Evolutionary conservation across 2,113 vertebrate species (phyloP), one percentile per base, ranked within the genome.

Genomic region (Onychostruthus taczanowskii): DNA sequence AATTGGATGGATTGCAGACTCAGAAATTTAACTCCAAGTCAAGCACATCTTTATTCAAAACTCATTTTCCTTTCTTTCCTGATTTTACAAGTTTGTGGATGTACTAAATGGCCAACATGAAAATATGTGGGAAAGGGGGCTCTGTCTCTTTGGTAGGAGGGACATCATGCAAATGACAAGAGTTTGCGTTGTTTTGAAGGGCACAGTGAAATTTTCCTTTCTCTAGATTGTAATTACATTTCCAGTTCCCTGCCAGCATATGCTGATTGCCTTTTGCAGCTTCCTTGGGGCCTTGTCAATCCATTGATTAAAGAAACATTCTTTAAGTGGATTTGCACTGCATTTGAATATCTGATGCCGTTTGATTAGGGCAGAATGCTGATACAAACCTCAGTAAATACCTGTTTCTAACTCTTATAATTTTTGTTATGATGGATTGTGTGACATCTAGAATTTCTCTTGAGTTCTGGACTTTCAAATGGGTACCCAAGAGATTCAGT

Each of bases 231-330:
- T 88, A 95, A 95, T 97, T 95, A 93, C 67, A 47, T 74, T 77
- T 89, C 79, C 67, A 90, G 52, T 88, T 91, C 55, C 91, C 90
- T 87, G 78, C 82, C 43, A 93, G 91, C 91, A n/a, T 39, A 35
- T 76, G 46, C 94, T 94, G 94, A 96, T 97, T 96, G 90, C 82
- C 85, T 96, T 93, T 41, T 84, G 70, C 74, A 79, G 84, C 70
- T 91, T 95, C 85, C 85, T 93, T 77, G 56, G 77, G 91, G 82
- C 87, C 79, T 88, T 93, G 85, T 90, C 94, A 94, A 88, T 88
- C 79, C 50, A 95, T 91, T 95, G 94, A 95, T 96, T 96, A 91
- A 80, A 86, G 67, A 90, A 91, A 94, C 64, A 83, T 89, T 74
- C 35, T 74, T 89, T 69, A 88, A 95, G 87, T 95, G 92, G 87